Percentiles rank a stretch among this genome's conserved stretches.
Conservation (phyloP, 2,113 vertebrate genomes). For the Otocyon megalotis region DNA sequence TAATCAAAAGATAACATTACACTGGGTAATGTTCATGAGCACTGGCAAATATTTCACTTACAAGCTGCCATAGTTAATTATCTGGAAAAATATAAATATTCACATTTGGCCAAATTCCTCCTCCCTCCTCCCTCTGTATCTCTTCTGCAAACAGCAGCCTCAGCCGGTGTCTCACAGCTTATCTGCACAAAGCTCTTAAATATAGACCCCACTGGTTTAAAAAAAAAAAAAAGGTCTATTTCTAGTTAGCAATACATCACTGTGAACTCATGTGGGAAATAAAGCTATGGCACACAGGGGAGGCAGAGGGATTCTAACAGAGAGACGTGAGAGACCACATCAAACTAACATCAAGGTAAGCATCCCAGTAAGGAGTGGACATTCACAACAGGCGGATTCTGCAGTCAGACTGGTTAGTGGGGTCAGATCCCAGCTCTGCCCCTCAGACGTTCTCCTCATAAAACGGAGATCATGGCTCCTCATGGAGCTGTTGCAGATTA, state of each 20-base stretch:
- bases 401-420: neutral
- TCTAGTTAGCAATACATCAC: neutral
- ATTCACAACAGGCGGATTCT: neutral
- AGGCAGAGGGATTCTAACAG: neutral
- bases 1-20: slow-evolving; percentile 71
- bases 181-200: slow-evolving; percentile 16
- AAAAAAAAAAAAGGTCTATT: neutral
- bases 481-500: neutral
- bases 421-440: neutral
- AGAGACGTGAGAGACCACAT: too few species aligned
- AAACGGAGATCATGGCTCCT: neutral
- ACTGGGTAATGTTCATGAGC: slow-evolving; percentile 54
- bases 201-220: neutral
- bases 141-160: slow-evolving; percentile 35
- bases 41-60: slow-evolving; percentile 72
- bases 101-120: slow-evolving; percentile 49
- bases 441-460: neutral
- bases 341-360: neutral
- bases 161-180: neutral
- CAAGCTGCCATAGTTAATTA: slow-evolving; percentile 70
- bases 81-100: slow-evolving; percentile 63
- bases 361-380: neutral
- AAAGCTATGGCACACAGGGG: neutral
- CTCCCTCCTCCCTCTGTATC: neutral
- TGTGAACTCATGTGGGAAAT: neutral